Conservation (phyloP, 2,888 invertebrate species). For the Endotricha flammealis region DNA sequence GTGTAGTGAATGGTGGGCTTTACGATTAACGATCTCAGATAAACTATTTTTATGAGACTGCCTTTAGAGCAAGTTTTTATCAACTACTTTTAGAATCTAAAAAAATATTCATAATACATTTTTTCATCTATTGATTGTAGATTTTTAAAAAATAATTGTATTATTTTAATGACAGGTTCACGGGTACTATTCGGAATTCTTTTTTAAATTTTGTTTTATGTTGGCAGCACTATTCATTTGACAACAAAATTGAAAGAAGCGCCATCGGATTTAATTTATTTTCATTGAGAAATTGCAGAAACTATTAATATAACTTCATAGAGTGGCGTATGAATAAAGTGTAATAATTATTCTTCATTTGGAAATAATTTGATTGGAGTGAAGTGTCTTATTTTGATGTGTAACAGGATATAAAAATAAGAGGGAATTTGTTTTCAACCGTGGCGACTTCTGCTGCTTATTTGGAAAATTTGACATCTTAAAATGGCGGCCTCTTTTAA, state of each 20-base stretch:
- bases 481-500: constrained; percentile 78
- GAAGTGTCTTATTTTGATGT: constrained; percentile 18
- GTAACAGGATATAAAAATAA: constrained; percentile 14
- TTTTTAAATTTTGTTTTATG: constrained; percentile 24
- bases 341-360: too few species aligned
- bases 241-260: constrained; percentile 73
- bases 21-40: too few species aligned
- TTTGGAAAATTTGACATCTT: constrained; percentile 62
- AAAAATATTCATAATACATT: too few species aligned
- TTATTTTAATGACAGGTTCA: too few species aligned
- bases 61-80: too few species aligned
- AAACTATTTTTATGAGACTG: too few species aligned
- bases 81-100: too few species aligned
- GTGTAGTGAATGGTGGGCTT: too few species aligned
- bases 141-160: too few species aligned
- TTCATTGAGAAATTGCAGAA: constrained; percentile 22
- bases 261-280: constrained; percentile 52
- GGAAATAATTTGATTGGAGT: constrained; percentile 16
- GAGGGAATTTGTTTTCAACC: constrained; percentile 67
- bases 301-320: constrained; percentile 1
- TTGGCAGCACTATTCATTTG: constrained; percentile 42
- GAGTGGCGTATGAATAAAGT: too few species aligned
- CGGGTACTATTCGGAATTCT: not conserved
- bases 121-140: too few species aligned
- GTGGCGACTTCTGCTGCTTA: constrained; percentile 58